Percentiles rank a stretch among this genome's conserved stretches.
phyloP scores from a whole-genome alignment of 1,140 invertebrate species.

The Yoshiicerus persimilis region DNA sequence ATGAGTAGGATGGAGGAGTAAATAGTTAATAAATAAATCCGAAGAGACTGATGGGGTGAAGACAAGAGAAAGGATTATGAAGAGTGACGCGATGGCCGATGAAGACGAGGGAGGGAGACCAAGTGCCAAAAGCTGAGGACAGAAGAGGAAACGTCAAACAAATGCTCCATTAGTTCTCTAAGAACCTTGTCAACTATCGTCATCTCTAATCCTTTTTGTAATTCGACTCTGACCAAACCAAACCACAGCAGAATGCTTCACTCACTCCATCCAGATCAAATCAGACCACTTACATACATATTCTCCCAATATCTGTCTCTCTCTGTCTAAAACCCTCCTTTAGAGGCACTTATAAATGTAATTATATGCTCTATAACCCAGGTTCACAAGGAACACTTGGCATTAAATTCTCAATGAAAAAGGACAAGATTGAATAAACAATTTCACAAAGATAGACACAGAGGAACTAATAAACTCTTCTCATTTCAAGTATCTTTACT shows the following conservation, averaged over 20 bases:
- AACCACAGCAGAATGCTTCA: neutral
- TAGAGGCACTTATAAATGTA: no score
- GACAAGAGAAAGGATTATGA: neutral
- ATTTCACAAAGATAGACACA: neutral
- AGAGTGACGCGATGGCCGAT: neutral
- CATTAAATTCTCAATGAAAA: neutral
- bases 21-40: no score
- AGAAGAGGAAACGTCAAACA: constrained; percentile 40
- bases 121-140: neutral
- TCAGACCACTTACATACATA: neutral
- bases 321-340: neutral
- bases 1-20: neutral
- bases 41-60: neutral
- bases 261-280: neutral
- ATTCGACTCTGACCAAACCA: neutral
- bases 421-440: neutral
- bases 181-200: constrained; percentile 34
- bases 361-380: no score
- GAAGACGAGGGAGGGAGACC: neutral
- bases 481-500: neutral
- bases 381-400: neutral
- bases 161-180: constrained; percentile 34
- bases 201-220: neutral
- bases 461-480: neutral
- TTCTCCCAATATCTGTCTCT: neutral